Percentiles rank a stretch among this genome's conserved stretches.
phyloP scores from a whole-genome alignment of 2,888 invertebrate species.

The Papilio protenor region DNA sequence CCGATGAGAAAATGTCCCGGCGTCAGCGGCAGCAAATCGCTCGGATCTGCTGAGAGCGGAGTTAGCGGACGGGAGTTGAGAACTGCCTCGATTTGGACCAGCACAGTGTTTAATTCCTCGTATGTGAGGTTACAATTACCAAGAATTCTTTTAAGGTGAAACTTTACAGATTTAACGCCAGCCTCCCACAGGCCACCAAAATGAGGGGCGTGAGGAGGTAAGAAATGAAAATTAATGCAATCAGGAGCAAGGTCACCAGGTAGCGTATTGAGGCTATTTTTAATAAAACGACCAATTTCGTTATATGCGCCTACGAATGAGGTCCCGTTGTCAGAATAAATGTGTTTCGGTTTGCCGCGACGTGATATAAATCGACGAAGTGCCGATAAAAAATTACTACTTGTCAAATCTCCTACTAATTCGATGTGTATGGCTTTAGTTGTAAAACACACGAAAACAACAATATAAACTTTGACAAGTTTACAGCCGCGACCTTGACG shows the following conservation, averaged over 20 bases:
- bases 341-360: constrained; percentile 43
- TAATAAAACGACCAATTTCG: constrained; percentile 37
- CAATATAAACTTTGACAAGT: constrained; percentile 47
- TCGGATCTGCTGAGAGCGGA: constrained; percentile 44
- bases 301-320: constrained; percentile 44
- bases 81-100: constrained; percentile 38
- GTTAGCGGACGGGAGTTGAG: constrained; percentile 47
- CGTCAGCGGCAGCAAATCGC: background rate
- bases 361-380: constrained; percentile 49
- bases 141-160: constrained; percentile 43
- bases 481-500: no score
- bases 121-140: constrained; percentile 46
- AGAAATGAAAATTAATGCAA: constrained; percentile 43
- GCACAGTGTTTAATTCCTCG: constrained; percentile 46
- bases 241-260: constrained; percentile 37
- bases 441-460: constrained; percentile 47
- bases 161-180: constrained; percentile 44
- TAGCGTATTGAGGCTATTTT: constrained; percentile 26
- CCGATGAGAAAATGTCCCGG: constrained; percentile 3
- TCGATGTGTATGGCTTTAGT: constrained; percentile 49
- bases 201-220: constrained; percentile 46
- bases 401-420: constrained; percentile 49
- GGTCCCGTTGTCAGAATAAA: constrained; percentile 44
- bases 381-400: constrained; percentile 45
- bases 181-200: constrained; percentile 45